These are phyloP conservation scores for Rhabdomys dilectus DNA, from an alignment of 2,113 vertebrate genomes.

Conservation along the genomic window DNA sequence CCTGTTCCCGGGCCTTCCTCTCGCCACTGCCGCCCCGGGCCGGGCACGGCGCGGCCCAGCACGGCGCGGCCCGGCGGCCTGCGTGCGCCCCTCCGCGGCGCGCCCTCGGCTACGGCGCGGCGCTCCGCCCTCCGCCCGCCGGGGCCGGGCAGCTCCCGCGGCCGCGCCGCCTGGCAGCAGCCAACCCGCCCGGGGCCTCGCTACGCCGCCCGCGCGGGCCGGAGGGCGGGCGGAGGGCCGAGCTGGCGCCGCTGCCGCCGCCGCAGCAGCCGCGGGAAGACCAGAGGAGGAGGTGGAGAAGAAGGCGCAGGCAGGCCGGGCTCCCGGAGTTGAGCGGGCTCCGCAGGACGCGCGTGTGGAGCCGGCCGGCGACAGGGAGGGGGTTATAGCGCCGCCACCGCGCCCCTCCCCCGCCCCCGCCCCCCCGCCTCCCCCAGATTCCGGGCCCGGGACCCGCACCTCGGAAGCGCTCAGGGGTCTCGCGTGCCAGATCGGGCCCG, in stretches of 20 bases:
- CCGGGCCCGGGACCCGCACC: constrained; percentile 70
- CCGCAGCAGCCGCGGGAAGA: neutral
- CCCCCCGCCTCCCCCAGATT: constrained; percentile 63
- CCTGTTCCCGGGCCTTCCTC: neutral
- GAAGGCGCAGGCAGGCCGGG: constrained; percentile 66
- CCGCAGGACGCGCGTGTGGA: constrained; percentile 79
- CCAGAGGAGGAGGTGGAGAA: neutral
- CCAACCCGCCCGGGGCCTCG: constrained; percentile 55
- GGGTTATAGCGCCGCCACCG: constrained; percentile 82
- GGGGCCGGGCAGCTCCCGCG: constrained; percentile 62
- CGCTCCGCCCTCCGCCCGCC: constrained; percentile 78
- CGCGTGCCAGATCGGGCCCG: constrained; percentile 42
- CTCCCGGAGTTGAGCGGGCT: constrained; percentile 74
- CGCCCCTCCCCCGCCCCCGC: constrained; percentile 68
- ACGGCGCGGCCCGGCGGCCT: constrained; percentile 74
- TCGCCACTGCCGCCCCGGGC: constrained; percentile 4
- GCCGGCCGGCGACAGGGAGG: constrained; percentile 73
- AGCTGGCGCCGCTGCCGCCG: constrained; percentile 30
- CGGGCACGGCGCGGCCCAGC: constrained; percentile 64
- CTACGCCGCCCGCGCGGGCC: constrained; percentile 56
- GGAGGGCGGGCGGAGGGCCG: constrained; percentile 58
- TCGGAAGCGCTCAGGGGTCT: constrained; percentile 71
- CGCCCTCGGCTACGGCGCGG: constrained; percentile 72
- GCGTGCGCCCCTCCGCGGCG: constrained; percentile 77
- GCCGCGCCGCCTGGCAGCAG: constrained; percentile 62